These are phyloP conservation scores for Epicauta chinensis DNA, from an alignment of 1,140 invertebrate genomes.

Conservation along the genomic window DNA sequence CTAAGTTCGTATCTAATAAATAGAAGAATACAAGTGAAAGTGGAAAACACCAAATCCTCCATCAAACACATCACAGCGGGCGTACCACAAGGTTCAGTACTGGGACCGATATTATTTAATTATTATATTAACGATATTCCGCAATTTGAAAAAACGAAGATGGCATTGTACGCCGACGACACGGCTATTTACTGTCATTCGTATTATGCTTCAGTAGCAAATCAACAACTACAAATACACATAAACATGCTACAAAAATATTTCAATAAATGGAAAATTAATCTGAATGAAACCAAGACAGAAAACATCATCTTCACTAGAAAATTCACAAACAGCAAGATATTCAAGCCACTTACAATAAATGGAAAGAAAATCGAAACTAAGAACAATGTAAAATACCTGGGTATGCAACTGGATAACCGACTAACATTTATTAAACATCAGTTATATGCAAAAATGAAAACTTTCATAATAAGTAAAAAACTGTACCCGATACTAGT, in stretches of 20 bases:
- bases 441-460: too few species aligned
- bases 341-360: neutral
- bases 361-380: neutral
- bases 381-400: constrained; percentile 3
- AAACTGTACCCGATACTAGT: too few species aligned
- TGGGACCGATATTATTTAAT: constrained; percentile 20
- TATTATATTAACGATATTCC: neutral
- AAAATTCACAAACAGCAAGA: constrained; percentile 13
- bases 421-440: constrained; percentile 1
- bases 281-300: constrained; percentile 32
- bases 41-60: constrained; percentile 16
- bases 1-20: constrained; percentile 29
- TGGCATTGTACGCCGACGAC: constrained; percentile 13
- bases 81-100: constrained; percentile 9
- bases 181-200: constrained; percentile 29
- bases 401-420: neutral
- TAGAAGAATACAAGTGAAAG: constrained; percentile 26
- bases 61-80: constrained; percentile 8
- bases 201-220: constrained; percentile 25
- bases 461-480: too few species aligned
- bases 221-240: constrained; percentile 34
- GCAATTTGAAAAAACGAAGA: constrained; percentile 2
- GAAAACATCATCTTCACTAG: constrained; percentile 21
- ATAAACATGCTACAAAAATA: constrained; percentile 29
- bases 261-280: constrained; percentile 34